Evolutionary conservation across 37 sponge, comb jelly and placozoan genomes (phyloP).

Genomic region (Bolinopsis microptera): DNA sequence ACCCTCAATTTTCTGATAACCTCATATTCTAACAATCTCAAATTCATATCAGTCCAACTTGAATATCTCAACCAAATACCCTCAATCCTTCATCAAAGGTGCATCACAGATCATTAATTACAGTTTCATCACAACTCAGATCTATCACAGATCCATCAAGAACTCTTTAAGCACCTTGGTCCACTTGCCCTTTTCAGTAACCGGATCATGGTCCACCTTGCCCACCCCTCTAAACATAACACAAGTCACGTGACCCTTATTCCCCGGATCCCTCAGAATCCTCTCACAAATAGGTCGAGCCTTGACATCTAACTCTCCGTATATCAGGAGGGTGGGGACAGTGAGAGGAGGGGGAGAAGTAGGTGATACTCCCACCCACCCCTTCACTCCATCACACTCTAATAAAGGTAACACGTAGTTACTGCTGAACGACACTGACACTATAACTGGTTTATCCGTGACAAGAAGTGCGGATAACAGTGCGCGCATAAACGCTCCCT

Average conservation of each 20-base stretch:
- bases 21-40: too few relatives aligned
- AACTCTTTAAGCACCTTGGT: background rate
- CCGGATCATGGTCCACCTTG: background rate
- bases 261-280: background rate
- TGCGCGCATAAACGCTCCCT: background rate
- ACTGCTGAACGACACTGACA: background rate
- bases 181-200: background rate
- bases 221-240: background rate
- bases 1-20: too few relatives aligned
- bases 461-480: background rate
- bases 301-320: constrained; percentile 24
- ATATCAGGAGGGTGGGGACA: background rate
- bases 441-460: background rate
- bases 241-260: background rate
- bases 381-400: background rate
- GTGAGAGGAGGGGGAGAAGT: background rate
- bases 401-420: constrained; percentile 7
- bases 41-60: too few relatives aligned
- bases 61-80: too few relatives aligned
- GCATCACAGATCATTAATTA: too few relatives aligned
- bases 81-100: too few relatives aligned
- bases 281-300: background rate
- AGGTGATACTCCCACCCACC: constrained; percentile 5
- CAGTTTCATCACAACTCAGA: background rate
- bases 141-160: background rate